Conservation (phyloP, 2,888 invertebrate species). For the Chloroclysta siterata region DNA sequence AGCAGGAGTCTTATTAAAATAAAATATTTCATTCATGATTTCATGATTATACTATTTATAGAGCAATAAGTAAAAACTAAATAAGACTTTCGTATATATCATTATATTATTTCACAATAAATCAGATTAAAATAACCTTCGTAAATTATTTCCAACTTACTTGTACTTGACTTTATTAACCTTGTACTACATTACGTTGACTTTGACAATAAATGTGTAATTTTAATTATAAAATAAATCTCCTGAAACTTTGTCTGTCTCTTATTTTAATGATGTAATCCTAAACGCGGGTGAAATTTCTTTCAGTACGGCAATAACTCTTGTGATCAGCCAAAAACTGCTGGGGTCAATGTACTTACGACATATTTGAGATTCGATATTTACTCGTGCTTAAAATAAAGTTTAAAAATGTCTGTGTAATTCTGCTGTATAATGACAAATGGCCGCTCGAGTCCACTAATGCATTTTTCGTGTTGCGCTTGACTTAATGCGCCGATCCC, state of each 20-base stretch:
- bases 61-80: not conserved
- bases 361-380: not conserved
- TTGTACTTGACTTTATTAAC: conserved; percentile 47
- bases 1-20: conserved; percentile 4
- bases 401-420: conserved; percentile 2
- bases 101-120: not conserved
- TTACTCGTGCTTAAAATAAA: not conserved
- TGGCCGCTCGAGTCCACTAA: conserved; percentile 66
- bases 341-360: too few relatives aligned
- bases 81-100: not conserved
- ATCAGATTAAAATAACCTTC: conserved; percentile 27
- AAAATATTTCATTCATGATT: not conserved
- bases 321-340: too few relatives aligned
- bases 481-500: conserved; percentile 78
- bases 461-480: conserved; percentile 85
- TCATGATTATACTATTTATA: not conserved
- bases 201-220: conserved; percentile 85
- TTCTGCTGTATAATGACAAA: conserved; percentile 71
- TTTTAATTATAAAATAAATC: conserved; percentile 71
- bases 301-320: too few relatives aligned
- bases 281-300: too few relatives aligned
- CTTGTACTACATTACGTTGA: conserved; percentile 80
- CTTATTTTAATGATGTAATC: conserved; percentile 21
- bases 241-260: conserved; percentile 51
- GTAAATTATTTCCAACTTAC: conserved; percentile 48